These are phyloP conservation scores for Choristoneura rosaceana DNA, from an alignment of 2,888 invertebrate species.

Conservation along the genomic window DNA sequence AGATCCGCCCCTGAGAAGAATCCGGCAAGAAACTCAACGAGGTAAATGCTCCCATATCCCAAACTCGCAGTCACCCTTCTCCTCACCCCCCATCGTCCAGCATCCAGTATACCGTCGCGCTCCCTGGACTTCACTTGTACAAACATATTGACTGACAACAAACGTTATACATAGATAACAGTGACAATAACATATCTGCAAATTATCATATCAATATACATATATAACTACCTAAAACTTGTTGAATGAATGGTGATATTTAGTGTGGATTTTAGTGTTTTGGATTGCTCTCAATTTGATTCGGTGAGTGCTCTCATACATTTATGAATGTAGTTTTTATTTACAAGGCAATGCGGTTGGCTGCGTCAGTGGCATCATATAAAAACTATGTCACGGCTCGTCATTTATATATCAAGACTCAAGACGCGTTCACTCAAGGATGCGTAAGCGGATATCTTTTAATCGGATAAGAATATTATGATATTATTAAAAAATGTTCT, in stretches of 20 bases:
- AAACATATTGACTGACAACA: constrained; percentile 45
- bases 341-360: not conserved
- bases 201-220: constrained; percentile 19
- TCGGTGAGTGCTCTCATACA: constrained; percentile 11
- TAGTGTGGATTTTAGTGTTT: not conserved
- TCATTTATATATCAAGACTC: not conserved
- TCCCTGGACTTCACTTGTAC: constrained; percentile 45
- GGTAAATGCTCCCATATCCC: constrained; percentile 11
- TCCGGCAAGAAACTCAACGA: too few species aligned
- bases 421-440: not conserved
- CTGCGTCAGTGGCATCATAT: not conserved
- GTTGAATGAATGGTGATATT: constrained; percentile 13
- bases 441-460: not conserved
- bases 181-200: constrained; percentile 24
- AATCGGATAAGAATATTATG: not conserved
- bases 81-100: constrained; percentile 51
- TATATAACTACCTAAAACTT: constrained; percentile 3
- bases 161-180: constrained; percentile 8
- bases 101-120: constrained; percentile 53
- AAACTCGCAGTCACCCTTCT: constrained; percentile 49
- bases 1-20: too few species aligned
- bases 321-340: not conserved
- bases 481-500: too few species aligned
- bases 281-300: constrained; percentile 15
- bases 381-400: not conserved